phyloP scores from a whole-genome alignment of 2,113 vertebrate species.

The Engraulis encrasicolus region DNA sequence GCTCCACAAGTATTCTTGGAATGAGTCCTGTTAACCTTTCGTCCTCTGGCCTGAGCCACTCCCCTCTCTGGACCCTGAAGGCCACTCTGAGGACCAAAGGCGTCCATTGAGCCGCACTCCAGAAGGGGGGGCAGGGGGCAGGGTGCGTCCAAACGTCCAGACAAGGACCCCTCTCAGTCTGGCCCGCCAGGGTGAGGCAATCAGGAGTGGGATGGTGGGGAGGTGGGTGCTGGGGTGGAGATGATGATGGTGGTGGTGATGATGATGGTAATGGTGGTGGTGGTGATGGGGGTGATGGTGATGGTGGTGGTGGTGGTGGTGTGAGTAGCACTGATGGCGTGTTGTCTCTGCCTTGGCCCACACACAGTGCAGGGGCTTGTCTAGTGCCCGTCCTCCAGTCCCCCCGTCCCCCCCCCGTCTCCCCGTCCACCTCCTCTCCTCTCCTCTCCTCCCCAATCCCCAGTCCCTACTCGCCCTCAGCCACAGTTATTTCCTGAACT shows the following conservation, averaged over 20 bases:
- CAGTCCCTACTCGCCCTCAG: neutral
- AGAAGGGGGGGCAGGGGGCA: too few species aligned
- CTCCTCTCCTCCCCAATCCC: too few species aligned
- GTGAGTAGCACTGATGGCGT: neutral
- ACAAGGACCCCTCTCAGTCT: neutral
- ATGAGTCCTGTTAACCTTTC: slow-evolving; percentile 1
- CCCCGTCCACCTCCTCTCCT: too few species aligned
- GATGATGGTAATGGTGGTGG: neutral
- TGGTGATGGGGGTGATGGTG: neutral
- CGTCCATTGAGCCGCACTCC: neutral
- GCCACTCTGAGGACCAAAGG: slow-evolving; percentile 12
- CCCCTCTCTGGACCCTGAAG: neutral
- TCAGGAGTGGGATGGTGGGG: neutral
- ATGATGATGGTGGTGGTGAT: neutral
- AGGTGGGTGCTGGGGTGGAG: too few species aligned
- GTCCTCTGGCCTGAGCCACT: neutral
- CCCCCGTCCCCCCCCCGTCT: too few species aligned
- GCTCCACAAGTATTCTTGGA: neutral
- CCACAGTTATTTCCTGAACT: neutral
- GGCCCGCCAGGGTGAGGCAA: neutral
- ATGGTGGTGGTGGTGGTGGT: neutral
- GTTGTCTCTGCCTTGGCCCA: slow-evolving; percentile 11
- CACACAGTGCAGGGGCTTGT: slow-evolving; percentile 20
- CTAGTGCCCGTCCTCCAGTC: slow-evolving; percentile 1
- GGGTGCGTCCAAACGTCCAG: neutral